These are phyloP conservation scores for Pteropus alecto DNA, from an alignment of 2,113 vertebrate genomes.

Conservation along the genomic window DNA sequence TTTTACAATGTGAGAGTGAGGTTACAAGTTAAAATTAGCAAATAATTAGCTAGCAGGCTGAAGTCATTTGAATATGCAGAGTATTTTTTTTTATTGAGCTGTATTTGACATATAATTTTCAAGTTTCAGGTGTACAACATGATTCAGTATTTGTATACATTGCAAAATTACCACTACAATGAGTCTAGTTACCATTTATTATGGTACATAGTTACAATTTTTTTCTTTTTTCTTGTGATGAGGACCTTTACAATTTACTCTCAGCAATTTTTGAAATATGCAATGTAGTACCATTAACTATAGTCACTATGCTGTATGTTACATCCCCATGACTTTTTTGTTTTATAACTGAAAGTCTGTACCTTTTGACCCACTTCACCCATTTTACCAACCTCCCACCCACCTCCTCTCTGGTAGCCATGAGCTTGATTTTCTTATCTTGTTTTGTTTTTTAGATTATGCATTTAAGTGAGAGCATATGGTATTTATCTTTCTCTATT, in stretches of 20 bases:
- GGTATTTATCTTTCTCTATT: neutral
- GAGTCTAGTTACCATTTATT: neutral
- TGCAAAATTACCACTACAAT: neutral
- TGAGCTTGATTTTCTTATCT: neutral
- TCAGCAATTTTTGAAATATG: neutral
- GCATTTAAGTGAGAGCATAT: neutral
- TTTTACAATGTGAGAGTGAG: neutral
- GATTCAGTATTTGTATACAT: neutral
- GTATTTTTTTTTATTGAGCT: neutral
- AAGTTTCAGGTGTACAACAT: neutral
- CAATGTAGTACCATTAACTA: neutral
- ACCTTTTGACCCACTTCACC: neutral
- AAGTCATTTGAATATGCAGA: neutral
- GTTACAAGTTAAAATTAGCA: constrained; percentile 9
- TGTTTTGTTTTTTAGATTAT: neutral
- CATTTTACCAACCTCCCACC: neutral
- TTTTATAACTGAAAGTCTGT: neutral
- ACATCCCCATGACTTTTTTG: neutral
- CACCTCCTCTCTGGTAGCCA: neutral
- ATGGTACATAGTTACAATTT: neutral
- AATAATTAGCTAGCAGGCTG: neutral
- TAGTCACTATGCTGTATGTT: neutral
- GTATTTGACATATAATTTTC: neutral
- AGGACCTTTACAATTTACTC: neutral
- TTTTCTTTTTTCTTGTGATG: neutral